Conservation (phyloP, 2,797 vertebrate species). For the Neostethus bicornis region DNA sequence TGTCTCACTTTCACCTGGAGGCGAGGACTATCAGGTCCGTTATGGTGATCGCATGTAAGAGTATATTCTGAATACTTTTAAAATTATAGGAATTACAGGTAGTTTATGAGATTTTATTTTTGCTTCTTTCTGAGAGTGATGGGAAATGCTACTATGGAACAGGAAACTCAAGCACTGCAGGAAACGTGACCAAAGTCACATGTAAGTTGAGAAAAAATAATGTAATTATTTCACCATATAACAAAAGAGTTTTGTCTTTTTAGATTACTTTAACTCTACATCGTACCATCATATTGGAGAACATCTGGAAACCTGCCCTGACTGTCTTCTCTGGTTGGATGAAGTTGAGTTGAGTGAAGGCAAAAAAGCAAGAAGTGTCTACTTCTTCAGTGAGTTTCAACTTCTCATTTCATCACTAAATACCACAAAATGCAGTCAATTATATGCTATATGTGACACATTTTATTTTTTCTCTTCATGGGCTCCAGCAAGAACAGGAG, state of each 20-base stretch:
- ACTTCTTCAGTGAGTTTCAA: conserved; percentile 50
- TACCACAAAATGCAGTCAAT: too few relatives aligned
- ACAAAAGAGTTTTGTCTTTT: neutral
- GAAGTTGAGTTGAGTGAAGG: accelerated
- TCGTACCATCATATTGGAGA: neutral
- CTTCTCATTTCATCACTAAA: too few relatives aligned
- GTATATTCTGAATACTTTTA: too few relatives aligned
- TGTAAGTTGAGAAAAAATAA: conserved; percentile 37
- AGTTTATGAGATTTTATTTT: too few relatives aligned
- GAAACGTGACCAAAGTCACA: conserved; percentile 7
- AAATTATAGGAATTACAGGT: too few relatives aligned
- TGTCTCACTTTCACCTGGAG: conserved; percentile 1
- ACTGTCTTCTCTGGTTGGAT: conserved; percentile 51
- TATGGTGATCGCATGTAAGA: conserved; percentile 3
- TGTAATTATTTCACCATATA: too few relatives aligned
- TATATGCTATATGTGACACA: neutral
- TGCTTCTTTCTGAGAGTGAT: conserved; percentile 12
- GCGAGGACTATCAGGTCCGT: conserved; percentile 5
- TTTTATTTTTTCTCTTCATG: neutral
- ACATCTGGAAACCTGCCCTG: conserved; percentile 37
- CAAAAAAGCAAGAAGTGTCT: conserved; percentile 19
- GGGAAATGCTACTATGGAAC: conserved; percentile 16
- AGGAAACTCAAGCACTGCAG: neutral
- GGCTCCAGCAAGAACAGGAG: conserved; percentile 43
- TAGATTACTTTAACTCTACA: conserved; percentile 33